Conservation (phyloP, 1,140 invertebrate species). For the Streblospio benedicti region DNA sequence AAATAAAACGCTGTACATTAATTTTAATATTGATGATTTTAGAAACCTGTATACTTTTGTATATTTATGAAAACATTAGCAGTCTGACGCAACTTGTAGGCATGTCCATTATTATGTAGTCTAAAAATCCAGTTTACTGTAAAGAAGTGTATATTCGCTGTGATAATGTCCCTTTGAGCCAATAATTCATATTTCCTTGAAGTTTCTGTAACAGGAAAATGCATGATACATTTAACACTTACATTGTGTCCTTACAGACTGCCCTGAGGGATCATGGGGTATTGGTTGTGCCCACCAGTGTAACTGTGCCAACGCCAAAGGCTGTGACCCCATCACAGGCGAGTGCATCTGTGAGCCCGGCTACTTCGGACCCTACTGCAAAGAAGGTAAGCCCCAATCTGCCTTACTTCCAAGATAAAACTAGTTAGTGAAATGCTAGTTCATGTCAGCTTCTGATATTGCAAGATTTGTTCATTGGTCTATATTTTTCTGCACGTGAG, state of each 20-base stretch:
- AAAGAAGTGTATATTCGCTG: no score
- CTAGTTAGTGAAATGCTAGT: not conserved
- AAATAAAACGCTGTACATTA: not conserved
- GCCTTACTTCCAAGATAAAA: not conserved
- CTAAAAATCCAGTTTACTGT: no score
- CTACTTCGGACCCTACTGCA: constrained; percentile 47
- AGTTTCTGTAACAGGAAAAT: no score
- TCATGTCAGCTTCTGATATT: no score
- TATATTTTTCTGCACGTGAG: no score
- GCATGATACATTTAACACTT: no score
- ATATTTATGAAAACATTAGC: no score
- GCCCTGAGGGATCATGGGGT: constrained; percentile 49
- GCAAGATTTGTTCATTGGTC: no score
- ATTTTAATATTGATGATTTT: not conserved
- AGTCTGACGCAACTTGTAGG: no score
- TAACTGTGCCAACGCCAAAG: constrained; percentile 49
- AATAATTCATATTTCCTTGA: not conserved
- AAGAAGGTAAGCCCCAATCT: constrained; percentile 29
- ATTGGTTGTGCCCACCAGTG: constrained; percentile 30
- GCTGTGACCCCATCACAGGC: constrained; percentile 51
- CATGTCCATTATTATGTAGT: no score
- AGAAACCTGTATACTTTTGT: no score
- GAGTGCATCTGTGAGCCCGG: constrained; percentile 73
- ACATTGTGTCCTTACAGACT: constrained; percentile 52
- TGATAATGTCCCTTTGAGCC: no score